Evolutionary conservation across 1,140 invertebrate species (phyloP).

Genomic region (Calosoma granatense): DNA sequence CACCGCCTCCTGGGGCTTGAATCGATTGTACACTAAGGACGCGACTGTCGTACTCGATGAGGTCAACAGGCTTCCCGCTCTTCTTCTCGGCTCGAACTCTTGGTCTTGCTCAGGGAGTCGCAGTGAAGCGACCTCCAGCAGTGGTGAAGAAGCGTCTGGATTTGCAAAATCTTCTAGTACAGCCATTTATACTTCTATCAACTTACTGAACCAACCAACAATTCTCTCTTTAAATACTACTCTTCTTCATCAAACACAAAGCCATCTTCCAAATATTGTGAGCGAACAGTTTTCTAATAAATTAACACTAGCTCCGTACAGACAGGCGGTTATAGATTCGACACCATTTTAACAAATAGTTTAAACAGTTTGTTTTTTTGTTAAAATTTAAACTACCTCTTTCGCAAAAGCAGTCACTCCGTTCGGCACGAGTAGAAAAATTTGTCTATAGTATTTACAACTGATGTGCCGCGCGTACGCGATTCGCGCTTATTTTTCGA

Average conservation of each 20-base stretch:
- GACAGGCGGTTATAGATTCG: no score
- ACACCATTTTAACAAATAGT: no score
- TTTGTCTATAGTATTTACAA: no score
- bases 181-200: slow-evolving; percentile 1
- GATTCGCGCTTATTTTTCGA: slow-evolving; percentile 24
- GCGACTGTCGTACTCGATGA: slow-evolving; percentile 16
- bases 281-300: no score
- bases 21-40: not conserved
- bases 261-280: no score
- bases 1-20: slow-evolving; percentile 13
- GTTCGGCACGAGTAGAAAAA: no score
- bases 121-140: slow-evolving; percentile 38
- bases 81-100: slow-evolving; percentile 33
- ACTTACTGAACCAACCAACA: not conserved
- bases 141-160: slow-evolving; percentile 20
- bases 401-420: no score
- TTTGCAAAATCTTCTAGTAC: not conserved
- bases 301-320: no score
- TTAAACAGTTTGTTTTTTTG: no score
- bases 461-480: slow-evolving; percentile 16
- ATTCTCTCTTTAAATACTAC: no score
- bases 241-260: no score
- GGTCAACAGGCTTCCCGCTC: slow-evolving; percentile 22
- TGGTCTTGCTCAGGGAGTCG: slow-evolving; percentile 39
- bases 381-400: no score